Conservation (phyloP, 2,113 vertebrate genomes). For the Dasyornis broadbenti region DNA sequence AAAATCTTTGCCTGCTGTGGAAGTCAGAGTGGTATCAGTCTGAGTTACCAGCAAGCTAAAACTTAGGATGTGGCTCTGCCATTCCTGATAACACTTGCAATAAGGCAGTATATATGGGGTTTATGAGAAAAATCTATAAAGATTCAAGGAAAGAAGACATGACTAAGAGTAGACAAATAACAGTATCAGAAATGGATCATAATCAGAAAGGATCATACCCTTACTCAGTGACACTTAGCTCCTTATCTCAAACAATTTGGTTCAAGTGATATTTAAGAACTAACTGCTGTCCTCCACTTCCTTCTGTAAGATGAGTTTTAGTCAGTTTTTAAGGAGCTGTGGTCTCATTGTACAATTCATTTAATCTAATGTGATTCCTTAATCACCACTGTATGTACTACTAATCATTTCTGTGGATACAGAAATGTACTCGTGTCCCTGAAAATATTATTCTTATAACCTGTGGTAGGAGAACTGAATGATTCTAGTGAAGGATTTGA, state of each 20-base stretch:
- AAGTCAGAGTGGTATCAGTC: neutral
- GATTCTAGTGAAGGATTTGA: neutral
- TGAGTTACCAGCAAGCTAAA: neutral
- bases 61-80: neutral
- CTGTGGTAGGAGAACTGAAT: neutral
- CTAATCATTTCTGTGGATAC: too few species aligned
- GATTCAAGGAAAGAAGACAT: neutral
- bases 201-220: neutral
- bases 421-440: neutral
- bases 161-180: neutral
- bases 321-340: neutral
- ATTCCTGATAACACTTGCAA: neutral
- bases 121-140: neutral
- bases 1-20: neutral
- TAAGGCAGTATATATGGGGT: neutral
- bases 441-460: neutral
- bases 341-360: neutral
- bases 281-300: neutral
- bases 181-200: neutral
- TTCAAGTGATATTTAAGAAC: neutral
- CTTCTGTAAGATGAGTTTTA: neutral
- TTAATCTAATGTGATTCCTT: neutral
- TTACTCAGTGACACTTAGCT: neutral
- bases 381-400: neutral
- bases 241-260: neutral